Base-by-base conservation (phyloP, 2,113 vertebrate species). In the Acinonyx jubatus region DNA sequence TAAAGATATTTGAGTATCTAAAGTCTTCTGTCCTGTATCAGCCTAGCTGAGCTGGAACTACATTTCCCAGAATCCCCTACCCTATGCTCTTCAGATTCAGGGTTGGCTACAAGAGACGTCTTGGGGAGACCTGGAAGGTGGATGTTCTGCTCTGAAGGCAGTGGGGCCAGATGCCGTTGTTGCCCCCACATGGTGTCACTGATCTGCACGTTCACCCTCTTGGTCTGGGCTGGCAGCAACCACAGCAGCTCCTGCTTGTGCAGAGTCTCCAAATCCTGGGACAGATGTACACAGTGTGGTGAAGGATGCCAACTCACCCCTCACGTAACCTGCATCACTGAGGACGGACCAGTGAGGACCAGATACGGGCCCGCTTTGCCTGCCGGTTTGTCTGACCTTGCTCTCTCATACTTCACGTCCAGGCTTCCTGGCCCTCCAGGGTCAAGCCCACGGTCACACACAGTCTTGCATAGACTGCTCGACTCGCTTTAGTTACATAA, bases 321-420 rank as follows among this genome's bases (percentile, higher is more conserved):
- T 4, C n/a, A 19, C 25, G 38, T 65, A 13, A 33, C 38, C 65
- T 33, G 27, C 19, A 31, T 50, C 36, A 19, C 38, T 1, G 0
- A 89, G 19, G 45, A 16, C 4, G 14, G 76, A 45, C 33, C 2
- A 0, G 3, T 18, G n/a, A 66, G 6, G 15, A 7, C 29, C 57
- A 66, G n/a, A n/a, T 38, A 7, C 1, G 0, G 12, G 15, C 3
- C 21, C 0, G 0, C 1, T 25, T n/a, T 76, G 69, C 55, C 12
- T 33, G 8, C 8, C 23, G 45, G 50, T 81, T 73, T 29, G 33
- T 45, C 19, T 83, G 80, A n/a, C 16, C 45, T 82, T 48, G 36
- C 25, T 66, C 45, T 90, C 38, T 71, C n/a, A 38, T 15, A 13
- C 6, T 41, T 55, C 73, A 4, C 4, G 18, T 16, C 36, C 31